Evolutionary conservation across 2,113 vertebrate genomes (phyloP).

Genomic region (human (Homo sapiens)): DNA sequence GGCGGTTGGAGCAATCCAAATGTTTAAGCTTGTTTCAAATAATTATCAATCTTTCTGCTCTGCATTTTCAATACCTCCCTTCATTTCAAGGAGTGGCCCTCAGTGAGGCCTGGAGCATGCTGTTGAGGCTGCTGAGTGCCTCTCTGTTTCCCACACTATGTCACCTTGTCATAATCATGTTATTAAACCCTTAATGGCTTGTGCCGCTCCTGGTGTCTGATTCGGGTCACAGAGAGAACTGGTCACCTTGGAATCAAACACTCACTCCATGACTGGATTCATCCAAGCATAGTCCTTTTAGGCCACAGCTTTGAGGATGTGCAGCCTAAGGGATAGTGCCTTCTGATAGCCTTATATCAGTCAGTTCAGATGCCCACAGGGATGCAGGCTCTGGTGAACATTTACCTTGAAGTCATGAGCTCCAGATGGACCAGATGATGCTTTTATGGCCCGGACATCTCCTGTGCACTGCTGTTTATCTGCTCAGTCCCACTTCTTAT

Average conservation of each 20-base stretch:
- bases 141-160: conserved; percentile 50
- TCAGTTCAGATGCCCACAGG: background rate
- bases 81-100: conserved; percentile 73
- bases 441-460: background rate
- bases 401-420: background rate
- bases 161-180: conserved; percentile 55
- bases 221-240: background rate
- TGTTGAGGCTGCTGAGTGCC: conserved; percentile 54
- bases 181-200: conserved; percentile 47
- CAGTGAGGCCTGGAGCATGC: conserved; percentile 52
- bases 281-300: background rate
- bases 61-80: conserved; percentile 64
- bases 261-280: background rate
- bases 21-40: conserved; percentile 70
- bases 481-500: background rate
- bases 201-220: background rate
- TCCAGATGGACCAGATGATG: accelerated
- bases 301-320: background rate
- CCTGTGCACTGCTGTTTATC: too few relatives aligned
- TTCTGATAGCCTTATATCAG: background rate
- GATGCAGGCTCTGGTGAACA: background rate
- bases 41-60: conserved; percentile 74
- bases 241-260: conserved; percentile 24
- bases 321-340: background rate
- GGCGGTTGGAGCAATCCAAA: conserved; percentile 55